Conservation (phyloP, 1,140 invertebrate genomes). For the Cyclargus thomasi region DNA sequence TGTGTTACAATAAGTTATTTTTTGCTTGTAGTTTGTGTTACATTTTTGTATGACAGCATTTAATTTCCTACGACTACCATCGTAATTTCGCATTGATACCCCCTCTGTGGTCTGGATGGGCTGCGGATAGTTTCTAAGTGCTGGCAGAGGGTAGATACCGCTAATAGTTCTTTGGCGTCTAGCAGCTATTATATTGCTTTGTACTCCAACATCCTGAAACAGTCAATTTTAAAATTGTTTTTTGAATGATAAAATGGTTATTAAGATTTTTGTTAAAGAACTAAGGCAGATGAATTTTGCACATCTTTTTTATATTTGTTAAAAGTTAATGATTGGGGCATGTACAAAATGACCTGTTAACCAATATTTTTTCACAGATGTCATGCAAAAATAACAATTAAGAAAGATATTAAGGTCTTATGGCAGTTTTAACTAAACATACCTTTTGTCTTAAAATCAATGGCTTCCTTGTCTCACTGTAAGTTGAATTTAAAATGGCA, state of each 20-base stretch:
- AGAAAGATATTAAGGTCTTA: too few species aligned
- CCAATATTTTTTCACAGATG: too few species aligned
- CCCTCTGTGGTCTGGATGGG: conserved; percentile 21
- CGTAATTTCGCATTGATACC: conserved; percentile 20
- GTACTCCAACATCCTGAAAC: not conserved
- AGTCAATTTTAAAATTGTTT: too few species aligned
- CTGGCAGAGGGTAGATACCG: conserved; percentile 39
- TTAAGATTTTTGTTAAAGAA: too few species aligned
- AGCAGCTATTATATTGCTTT: conserved; percentile 15
- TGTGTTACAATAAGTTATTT: conserved; percentile 17
- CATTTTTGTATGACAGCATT: conserved; percentile 42
- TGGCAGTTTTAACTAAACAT: not conserved
- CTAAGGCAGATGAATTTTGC: too few species aligned
- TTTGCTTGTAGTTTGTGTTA: conserved; percentile 16
- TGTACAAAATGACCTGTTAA: too few species aligned
- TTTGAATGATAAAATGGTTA: too few species aligned
- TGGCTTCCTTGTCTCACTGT: conserved; percentile 17
- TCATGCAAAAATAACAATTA: too few species aligned
- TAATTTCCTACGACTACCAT: conserved; percentile 42
- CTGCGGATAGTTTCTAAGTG: conserved; percentile 23
- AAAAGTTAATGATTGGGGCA: too few species aligned
- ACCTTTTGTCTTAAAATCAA: conserved; percentile 24
- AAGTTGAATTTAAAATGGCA: conserved; percentile 19
- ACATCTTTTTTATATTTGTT: too few species aligned
- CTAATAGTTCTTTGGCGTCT: conserved; percentile 37